Evolutionary conservation across 2,113 vertebrate genomes (phyloP), one percentile per base, ranked within the genome.

Genomic region (Probosciger aterrimus): DNA sequence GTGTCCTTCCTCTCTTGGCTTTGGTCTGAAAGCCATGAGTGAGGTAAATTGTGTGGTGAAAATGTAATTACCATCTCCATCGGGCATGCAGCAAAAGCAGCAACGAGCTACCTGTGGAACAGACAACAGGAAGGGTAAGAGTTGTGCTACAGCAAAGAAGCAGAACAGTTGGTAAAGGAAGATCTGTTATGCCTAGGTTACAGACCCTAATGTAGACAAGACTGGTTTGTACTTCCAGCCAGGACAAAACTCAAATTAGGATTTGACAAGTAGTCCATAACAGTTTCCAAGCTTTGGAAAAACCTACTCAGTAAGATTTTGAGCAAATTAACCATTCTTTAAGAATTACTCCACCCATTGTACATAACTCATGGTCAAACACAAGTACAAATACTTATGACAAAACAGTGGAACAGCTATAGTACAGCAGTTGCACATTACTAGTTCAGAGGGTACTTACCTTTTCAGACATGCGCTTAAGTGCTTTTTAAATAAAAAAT

Each of bases 21-120:
- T 50, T 80, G 17, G 27, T 24, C 37, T 92, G 41, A 79, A 88
- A 88, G 43, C 25, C 52, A 25, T 31, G 49, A 74, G 37, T n/a
- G 41, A 79, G 28, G 30, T 30, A 68, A 95, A 87, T 3, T 15
- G 11, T 76, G 22, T 35, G 80, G 49, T 55, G 35, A 90, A 88
- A 88, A 69, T 9, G 37, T 92, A 96, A 97, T 98, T 97, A 99
- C 99, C 99, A 1, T 98, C 98, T 96, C 98, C 98, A 3, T 98
- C 98, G 33, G 96, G 95, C 33, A 94, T 76, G 4, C 98, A 99
- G 97, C 99, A 99, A 97, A 99, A 99, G 92, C 99, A 99, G 96
- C 99, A 99, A 68, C 99, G 99, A 77, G 99, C 99, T 89, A 99
- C 98, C 99, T 99, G 97, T 27, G 76, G 91, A 92, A 93, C 46